phyloP scores from a whole-genome alignment of 2,797 vertebrate genomes.

The Dromococcyx pavoninus region DNA sequence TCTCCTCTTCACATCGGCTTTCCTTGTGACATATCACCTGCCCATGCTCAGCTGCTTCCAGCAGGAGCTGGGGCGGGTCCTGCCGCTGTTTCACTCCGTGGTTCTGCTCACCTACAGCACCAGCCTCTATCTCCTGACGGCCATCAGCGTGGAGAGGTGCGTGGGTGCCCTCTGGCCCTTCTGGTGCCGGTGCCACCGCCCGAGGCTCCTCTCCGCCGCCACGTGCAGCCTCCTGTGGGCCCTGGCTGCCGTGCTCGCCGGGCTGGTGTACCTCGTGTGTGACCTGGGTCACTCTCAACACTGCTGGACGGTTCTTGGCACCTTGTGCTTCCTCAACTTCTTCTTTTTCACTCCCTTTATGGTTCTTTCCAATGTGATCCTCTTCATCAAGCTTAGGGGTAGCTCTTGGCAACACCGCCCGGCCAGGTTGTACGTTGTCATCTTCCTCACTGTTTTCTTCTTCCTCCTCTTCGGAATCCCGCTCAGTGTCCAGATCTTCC shows the following conservation, averaged over 20 bases:
- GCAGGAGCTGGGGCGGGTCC: background rate
- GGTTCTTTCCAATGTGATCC: background rate
- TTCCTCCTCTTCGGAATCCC: constrained; percentile 50
- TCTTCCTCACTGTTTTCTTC: constrained; percentile 34
- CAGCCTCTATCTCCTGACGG: constrained; percentile 40
- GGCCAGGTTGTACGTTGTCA: background rate
- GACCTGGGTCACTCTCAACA: fast-evolving
- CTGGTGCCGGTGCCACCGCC: constrained; percentile 36
- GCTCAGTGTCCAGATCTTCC: background rate
- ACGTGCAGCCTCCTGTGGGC: constrained; percentile 39
- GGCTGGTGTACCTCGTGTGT: background rate
- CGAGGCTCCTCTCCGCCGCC: background rate
- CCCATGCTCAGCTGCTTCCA: background rate
- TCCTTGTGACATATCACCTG: background rate
- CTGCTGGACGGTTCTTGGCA: background rate
- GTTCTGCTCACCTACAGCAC: background rate
- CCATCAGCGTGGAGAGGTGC: constrained; percentile 64
- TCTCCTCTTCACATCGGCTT: constrained; percentile 51
- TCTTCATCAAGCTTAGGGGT: constrained; percentile 34
- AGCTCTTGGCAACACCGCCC: background rate
- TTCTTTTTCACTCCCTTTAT: constrained; percentile 38
- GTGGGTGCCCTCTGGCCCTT: constrained; percentile 41
- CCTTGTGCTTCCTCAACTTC: background rate
- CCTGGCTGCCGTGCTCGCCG: background rate
- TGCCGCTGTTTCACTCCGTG: background rate